Conservation (phyloP, 2,797 vertebrate species). For the Melanotaenia nigrans region DNA sequence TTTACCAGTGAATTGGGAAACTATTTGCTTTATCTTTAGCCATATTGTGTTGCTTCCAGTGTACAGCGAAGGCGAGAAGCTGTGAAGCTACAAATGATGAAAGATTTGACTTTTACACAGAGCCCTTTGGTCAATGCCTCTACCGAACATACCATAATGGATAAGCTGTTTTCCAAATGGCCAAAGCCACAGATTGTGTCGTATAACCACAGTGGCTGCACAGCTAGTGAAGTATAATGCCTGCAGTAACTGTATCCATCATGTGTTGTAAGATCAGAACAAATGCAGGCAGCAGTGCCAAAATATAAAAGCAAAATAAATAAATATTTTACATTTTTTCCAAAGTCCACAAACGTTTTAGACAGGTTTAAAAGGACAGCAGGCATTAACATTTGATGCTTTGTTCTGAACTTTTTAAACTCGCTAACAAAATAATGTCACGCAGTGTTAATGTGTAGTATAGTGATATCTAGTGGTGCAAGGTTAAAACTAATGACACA, state of each 20-base stretch:
- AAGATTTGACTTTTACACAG: conserved; percentile 35
- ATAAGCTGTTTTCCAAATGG: conserved; percentile 75
- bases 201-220: conserved; percentile 45
- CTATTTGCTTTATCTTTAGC: conserved; percentile 17
- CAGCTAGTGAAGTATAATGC: conserved; percentile 48
- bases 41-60: conserved; percentile 24
- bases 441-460: too few species aligned
- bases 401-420: too few species aligned
- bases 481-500: not conserved
- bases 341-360: too few species aligned
- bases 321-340: not conserved
- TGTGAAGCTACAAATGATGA: conserved; percentile 62
- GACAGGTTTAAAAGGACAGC: not conserved
- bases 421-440: too few species aligned
- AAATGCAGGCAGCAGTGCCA: conserved; percentile 18
- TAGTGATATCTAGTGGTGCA: not conserved
- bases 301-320: not conserved
- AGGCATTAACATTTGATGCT: not conserved
- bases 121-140: conserved; percentile 49
- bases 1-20: not conserved
- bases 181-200: conserved; percentile 54
- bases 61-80: conserved; percentile 19
- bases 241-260: conserved; percentile 59
- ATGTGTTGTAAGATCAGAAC: conserved; percentile 23
- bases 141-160: conserved; percentile 66